phyloP scores from a whole-genome alignment of 2,888 invertebrate species.

The Crepidodera aurea region DNA sequence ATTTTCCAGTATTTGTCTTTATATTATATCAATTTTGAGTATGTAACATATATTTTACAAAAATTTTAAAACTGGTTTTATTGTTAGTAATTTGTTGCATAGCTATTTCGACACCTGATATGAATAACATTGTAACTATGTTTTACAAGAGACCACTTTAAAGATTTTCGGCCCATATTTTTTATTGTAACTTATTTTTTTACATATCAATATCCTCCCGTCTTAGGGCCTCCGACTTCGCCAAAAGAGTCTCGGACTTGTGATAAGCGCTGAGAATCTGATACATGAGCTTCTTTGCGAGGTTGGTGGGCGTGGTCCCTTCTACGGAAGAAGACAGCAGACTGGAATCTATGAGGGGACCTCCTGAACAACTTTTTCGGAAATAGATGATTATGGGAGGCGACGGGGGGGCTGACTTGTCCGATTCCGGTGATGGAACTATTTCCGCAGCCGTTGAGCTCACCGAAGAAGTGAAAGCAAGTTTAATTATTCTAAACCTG shows the following conservation, averaged over 20 bases:
- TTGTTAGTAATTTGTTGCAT: too few species aligned
- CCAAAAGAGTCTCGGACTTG: slow-evolving; percentile 57
- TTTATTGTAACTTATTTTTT: too few species aligned
- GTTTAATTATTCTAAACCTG: slow-evolving; percentile 66
- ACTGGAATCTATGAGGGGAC: slow-evolving; percentile 63
- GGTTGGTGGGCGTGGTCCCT: slow-evolving; percentile 60
- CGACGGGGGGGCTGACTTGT: slow-evolving; percentile 62
- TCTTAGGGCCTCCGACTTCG: slow-evolving; percentile 46
- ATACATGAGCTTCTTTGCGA: slow-evolving; percentile 58
- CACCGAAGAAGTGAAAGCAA: slow-evolving; percentile 49
- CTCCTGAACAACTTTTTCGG: slow-evolving; percentile 64
- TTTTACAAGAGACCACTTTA: too few species aligned
- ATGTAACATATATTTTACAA: too few species aligned
- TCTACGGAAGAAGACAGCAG: slow-evolving; percentile 63
- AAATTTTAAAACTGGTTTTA: too few species aligned
- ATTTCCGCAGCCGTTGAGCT: slow-evolving; percentile 51
- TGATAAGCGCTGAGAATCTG: slow-evolving; percentile 55
- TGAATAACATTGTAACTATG: too few species aligned
- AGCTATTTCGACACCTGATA: too few species aligned
- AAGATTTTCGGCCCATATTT: too few species aligned
- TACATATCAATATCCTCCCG: slow-evolving; percentile 59
- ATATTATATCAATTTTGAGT: too few species aligned
- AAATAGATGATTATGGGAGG: slow-evolving; percentile 65
- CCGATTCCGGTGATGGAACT: slow-evolving; percentile 59
- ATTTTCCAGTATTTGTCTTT: too few species aligned